phyloP scores from a whole-genome alignment of 2,888 invertebrate genomes.

The Rhagonycha lutea region DNA sequence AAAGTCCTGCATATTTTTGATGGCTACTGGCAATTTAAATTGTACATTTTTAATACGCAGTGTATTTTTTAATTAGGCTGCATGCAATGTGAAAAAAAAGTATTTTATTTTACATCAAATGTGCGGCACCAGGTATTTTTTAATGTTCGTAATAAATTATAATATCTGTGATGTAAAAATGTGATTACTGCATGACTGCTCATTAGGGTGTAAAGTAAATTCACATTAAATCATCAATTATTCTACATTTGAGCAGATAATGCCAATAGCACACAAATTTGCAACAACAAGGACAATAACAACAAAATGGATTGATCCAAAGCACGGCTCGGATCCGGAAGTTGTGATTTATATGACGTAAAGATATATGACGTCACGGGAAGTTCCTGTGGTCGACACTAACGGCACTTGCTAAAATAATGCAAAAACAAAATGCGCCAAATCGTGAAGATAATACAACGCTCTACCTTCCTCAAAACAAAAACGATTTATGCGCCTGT shows the following conservation, averaged over 20 bases:
- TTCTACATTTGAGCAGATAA: slow-evolving; percentile 27
- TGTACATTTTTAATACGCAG: background rate
- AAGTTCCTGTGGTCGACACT: slow-evolving; percentile 42
- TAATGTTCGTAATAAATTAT: background rate
- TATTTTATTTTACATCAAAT: background rate
- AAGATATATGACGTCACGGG: slow-evolving; percentile 45
- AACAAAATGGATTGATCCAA: slow-evolving; percentile 39
- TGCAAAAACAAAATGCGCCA: slow-evolving; percentile 41
- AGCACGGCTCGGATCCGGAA: slow-evolving; percentile 35
- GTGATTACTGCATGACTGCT: background rate
- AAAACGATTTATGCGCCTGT: slow-evolving; percentile 39
- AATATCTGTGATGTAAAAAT: background rate
- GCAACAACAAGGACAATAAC: slow-evolving; percentile 44
- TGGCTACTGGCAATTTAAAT: background rate
- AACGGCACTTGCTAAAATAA: slow-evolving; percentile 42
- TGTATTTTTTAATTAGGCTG: background rate
- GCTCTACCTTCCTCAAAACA: slow-evolving; percentile 21
- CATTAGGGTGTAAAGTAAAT: background rate
- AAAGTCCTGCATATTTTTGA: background rate
- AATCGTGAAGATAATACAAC: slow-evolving; percentile 33
- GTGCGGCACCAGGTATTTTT: background rate
- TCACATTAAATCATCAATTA: slow-evolving; percentile 20
- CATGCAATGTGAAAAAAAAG: background rate
- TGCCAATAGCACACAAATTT: slow-evolving; percentile 43
- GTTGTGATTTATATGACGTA: slow-evolving; percentile 47